Base-by-base conservation (phyloP, 2,113 vertebrate species). In the Atlantisia rogersi region DNA sequence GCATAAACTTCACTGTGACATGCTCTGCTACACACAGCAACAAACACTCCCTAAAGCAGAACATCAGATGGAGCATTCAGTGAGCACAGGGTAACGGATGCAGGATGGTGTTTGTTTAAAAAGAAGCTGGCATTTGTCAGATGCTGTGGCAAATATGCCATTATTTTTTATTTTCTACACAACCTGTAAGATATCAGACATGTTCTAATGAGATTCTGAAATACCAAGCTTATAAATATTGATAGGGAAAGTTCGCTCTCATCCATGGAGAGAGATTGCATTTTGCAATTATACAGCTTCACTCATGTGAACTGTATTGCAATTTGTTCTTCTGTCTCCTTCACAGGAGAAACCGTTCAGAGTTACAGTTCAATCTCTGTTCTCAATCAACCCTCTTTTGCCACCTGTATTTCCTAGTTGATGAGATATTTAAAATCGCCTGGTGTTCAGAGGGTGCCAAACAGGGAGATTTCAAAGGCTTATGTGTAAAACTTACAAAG, bases 151-250 rank as follows among this genome's bases (percentile, higher is more conserved):
- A 95, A 93, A 93, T 86, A 68, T 40, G 73, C 69, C 8, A 6
- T 86, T 90, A 65, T 79, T 96, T 90, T 93, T 88, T 94, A 75
- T 94, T 95, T 92, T 88, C 82, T 75, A 68, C 31, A 64, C 62
- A 86, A 86, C 76, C 73, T 84, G 65, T 68, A 62, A 92, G 83
- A 40, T 82, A 94, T 62, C 80, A 71, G 92, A 69, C 62, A 22
- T 60, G 58, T 89, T 84, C 69, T 93, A 92, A 97, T 92, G 92
- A 95, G 83, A 96, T 95, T 89, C 88, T 69, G 80, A 91, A 96
- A 95, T 81, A 79, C 40, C 62, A 62, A 32, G 62, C 73, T 84
- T 96, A 94, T 95, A 96, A 96, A 96, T 97, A 93, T 93, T 94
- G 92, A 96, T 96, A 46, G 63, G 79, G 59, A 80, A 96, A 86